Evolutionary conservation across 2,888 invertebrate species (phyloP).

Genomic region (Luperina testacea): DNA sequence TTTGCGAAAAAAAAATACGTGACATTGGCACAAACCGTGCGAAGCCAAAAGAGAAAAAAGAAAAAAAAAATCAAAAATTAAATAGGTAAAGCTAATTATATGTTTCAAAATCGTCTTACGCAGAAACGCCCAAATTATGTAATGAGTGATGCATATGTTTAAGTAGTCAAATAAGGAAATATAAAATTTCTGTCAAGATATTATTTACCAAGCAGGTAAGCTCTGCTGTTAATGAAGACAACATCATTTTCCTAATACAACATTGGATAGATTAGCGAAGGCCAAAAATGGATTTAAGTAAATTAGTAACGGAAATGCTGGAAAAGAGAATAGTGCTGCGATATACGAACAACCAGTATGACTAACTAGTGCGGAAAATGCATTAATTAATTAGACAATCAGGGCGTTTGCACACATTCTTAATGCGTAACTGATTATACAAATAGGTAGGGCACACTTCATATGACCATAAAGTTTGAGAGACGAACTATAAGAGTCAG

Average conservation of each 20-base stretch:
- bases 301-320: background rate
- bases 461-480: constrained; percentile 56
- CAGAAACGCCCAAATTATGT: background rate
- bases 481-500: constrained; percentile 63
- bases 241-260: background rate
- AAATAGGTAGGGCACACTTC: constrained; percentile 53
- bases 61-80: background rate
- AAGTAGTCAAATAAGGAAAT: background rate
- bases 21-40: no score
- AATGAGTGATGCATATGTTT: background rate
- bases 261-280: background rate
- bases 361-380: background rate
- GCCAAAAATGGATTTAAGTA: background rate
- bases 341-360: background rate
- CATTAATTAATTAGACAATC: constrained; percentile 16
- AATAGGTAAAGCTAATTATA: background rate
- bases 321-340: background rate
- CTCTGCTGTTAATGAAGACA: background rate
- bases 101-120: background rate
- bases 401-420: constrained; percentile 13
- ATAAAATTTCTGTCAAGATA: background rate
- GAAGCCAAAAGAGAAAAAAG: no score
- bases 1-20: background rate
- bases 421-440: constrained; percentile 20
- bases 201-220: background rate